Evolutionary conservation across 1,140 invertebrate genomes (phyloP), one percentile per base, ranked within the genome.

Genomic region (Mamestra configurata): DNA sequence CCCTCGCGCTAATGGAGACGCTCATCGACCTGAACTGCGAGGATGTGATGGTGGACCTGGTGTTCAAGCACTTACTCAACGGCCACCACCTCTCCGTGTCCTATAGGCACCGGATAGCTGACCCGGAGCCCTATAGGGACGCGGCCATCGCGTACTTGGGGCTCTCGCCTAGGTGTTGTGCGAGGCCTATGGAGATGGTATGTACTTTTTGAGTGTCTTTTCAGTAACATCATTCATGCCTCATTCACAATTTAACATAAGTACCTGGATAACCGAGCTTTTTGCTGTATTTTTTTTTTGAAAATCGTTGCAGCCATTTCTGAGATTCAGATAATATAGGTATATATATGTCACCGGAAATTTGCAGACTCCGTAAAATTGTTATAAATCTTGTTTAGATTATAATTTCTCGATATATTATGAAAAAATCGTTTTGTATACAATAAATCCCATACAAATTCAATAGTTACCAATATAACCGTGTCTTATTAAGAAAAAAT

Each of bases 41-140:
- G 95, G 99, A 99, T 93, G 96, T 99, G n/a, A 98, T 99, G 97
- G 95, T 99, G 85, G 98, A 99, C 89, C 95, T 99, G 31, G 96
- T 99, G 64, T 97, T 99, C 82, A 97, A 97, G 94, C 97, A 99
- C 89, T 95, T 99, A 61, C 96, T 98, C 82, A 98, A 98, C 13
- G 98, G 98, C 1, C 97, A 97, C n/a, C 98, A 99, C 94, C 96
- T 99, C 0, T 98, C 99, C 97, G 96, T 98, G 8, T 77, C 84
- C 11, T 94, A 97, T 55, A 96, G 97, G 46, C 95, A 96, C 82
- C 96, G 97, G 83, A 95, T 98, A 55, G 96, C 97, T 37, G 97
- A 98, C 79, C 96, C 98, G 15, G 97, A 98, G 93, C 95, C 97
- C 0, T 98, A 98, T 89, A 96, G 98, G 82, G 97, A 97, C 75